Evolutionary conservation across 2,888 invertebrate genomes (phyloP).

Genomic region (Chalcosyrphus nemorum): DNA sequence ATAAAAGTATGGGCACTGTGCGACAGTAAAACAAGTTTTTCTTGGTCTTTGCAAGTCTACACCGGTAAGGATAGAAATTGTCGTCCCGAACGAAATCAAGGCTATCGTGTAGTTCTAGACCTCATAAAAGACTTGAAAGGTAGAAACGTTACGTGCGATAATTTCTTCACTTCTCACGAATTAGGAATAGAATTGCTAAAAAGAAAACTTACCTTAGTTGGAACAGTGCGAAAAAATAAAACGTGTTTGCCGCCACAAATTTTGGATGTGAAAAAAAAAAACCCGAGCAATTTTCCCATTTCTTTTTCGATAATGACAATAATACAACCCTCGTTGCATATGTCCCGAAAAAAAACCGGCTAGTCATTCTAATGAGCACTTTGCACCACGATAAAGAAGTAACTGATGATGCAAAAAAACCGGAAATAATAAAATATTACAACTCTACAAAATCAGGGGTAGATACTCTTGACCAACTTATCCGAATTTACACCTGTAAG

Average conservation of each 20-base stretch:
- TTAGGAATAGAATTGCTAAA: not conserved
- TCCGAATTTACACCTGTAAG: not conserved
- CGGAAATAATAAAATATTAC: slow-evolving; percentile 8
- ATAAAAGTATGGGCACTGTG: slow-evolving; percentile 1
- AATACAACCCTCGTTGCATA: slow-evolving; percentile 1
- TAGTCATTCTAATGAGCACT: no score
- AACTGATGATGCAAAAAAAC: not conserved
- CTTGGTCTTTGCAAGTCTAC: not conserved
- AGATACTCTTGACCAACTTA: slow-evolving; percentile 11
- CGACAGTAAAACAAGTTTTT: slow-evolving; percentile 3
- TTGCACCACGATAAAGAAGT: no score
- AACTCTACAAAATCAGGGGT: slow-evolving; percentile 15
- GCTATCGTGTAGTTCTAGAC: slow-evolving; percentile 1
- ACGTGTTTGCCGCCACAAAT: not conserved
- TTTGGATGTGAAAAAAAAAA: slow-evolving; percentile 1
- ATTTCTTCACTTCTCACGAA: not conserved
- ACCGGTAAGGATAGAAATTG: slow-evolving; percentile 3
- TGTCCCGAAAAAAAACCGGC: not conserved
- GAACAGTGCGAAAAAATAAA: not conserved
- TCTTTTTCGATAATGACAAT: not conserved
- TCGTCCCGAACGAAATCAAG: slow-evolving; percentile 1
- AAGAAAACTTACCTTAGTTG: not conserved
- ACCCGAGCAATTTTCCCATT: not conserved
- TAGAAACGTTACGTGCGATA: not conserved
- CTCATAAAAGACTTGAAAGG: slow-evolving; percentile 3